These are phyloP conservation scores for Mus pahari DNA, from an alignment of 2,113 vertebrate genomes.

Conservation along the genomic window DNA sequence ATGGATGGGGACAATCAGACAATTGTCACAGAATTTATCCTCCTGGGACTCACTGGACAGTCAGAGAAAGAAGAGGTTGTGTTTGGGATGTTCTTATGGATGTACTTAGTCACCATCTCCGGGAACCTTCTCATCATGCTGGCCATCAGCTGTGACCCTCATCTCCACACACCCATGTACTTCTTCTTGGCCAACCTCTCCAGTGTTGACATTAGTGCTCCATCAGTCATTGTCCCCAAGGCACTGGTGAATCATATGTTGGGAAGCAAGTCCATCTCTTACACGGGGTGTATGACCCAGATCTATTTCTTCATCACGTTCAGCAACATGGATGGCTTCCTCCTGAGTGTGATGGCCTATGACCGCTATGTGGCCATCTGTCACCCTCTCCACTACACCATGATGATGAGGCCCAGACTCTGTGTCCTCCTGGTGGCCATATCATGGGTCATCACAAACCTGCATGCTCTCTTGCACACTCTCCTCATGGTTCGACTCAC, in stretches of 20 bases:
- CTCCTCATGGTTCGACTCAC: conserved; percentile 53
- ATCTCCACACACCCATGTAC: conserved; percentile 68
- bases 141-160: conserved; percentile 48
- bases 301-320: conserved; percentile 25
- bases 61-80: not conserved
- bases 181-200: conserved; percentile 77
- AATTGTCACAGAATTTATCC: not conserved
- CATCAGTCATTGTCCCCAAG: conserved; percentile 66
- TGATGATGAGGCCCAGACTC: conserved; percentile 11
- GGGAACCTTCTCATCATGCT: conserved; percentile 66
- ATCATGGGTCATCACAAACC: conserved; percentile 60
- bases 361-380: conserved; percentile 68
- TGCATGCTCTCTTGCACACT: conserved; percentile 71
- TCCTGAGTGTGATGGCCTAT: conserved; percentile 73
- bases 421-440: conserved; percentile 37
- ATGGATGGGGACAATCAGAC: conserved; percentile 60
- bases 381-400: conserved; percentile 5
- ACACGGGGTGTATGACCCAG: not conserved
- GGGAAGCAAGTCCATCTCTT: conserved; percentile 20
- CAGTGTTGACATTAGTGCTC: conserved; percentile 63
- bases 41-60: not conserved
- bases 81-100: not conserved
- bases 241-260: not conserved
- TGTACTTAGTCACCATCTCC: not conserved
- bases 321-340: conserved; percentile 15